phyloP scores from a whole-genome alignment of 2,797 vertebrate genomes.

The Hylomyscus alleni region DNA sequence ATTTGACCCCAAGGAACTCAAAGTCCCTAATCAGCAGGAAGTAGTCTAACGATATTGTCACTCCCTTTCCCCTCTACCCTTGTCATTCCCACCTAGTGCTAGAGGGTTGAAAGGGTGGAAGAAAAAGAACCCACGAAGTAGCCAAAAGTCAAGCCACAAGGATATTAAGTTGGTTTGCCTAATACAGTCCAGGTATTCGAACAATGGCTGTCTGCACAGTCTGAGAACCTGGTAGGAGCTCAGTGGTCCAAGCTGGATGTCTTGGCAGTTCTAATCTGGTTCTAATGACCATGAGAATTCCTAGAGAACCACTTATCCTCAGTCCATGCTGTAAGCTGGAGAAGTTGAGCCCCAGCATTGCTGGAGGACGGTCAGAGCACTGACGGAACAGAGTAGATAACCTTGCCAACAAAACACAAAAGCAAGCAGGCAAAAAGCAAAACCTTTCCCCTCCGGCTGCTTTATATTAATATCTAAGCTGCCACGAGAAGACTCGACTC shows the following conservation, averaged over 20 bases:
- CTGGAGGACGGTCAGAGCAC: neutral
- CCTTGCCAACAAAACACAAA: neutral
- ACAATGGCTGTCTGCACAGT: neutral
- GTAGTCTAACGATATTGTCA: neutral
- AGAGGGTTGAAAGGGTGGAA: neutral
- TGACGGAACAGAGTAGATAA: neutral
- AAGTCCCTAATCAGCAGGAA: neutral
- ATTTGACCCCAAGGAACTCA: neutral
- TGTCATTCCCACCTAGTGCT: neutral
- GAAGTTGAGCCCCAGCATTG: neutral
- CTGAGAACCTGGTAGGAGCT: neutral
- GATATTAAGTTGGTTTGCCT: neutral
- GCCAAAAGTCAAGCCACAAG: no score
- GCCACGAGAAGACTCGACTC: neutral
- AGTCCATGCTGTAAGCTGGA: no score
- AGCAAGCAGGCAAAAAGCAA: neutral
- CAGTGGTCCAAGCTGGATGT: neutral
- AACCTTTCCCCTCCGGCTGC: no score
- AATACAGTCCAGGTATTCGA: neutral
- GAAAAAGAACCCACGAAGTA: no score
- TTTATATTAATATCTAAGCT: neutral
- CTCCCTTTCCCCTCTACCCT: no score
- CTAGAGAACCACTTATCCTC: neutral
- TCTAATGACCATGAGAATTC: neutral
- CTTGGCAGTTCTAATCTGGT: neutral